Evolutionary conservation across 1,140 invertebrate species (phyloP), one percentile per base, ranked within the genome.

Genomic region (Phthorimaea operculella): DNA sequence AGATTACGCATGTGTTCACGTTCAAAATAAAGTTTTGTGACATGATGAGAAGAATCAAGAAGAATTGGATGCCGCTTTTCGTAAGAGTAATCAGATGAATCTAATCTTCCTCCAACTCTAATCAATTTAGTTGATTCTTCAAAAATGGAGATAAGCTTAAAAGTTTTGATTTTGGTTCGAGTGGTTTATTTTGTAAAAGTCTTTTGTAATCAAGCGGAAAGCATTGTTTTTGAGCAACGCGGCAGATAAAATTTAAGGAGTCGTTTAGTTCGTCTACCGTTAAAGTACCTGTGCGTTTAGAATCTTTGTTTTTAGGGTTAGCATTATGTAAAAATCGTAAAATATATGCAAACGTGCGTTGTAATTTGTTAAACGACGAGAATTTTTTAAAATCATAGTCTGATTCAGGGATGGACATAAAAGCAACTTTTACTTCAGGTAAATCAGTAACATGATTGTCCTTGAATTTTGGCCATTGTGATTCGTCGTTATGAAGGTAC

Each of bases 21-120:
- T 50, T 21, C 48, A 33, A 50, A 50, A n/a, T 12, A 12, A 11
- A 50, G 18, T 50, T 50, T 50, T 10, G 48, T 50, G 5, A 50
- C 6, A 14, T 21, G 48, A 14, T 50, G 48, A 9, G 17, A 28
- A 9, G 48, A 50, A 12, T 50, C 48, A 12, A 50, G 17, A 28
- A 50, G 48, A 12, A 50, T 28, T 6, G 48, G 48, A 28, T 50
- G 48, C 14, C 5, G 18, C 21, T 50, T 50, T 7, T 50, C 48
- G 48, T 28, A 50, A 2, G 18, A 12, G 14, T 28, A 50, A 50
- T 50, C 11, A 21, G 48, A 50, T 21, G 48, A 9, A 3, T 39
- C 10, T 28, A 50, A 4, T 28, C 48, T 21, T n/a, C 48, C 48
- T 4, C 48, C 48, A 9, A 50, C 48, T 28, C 48, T 21, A 4